A percentile compares a stretch with the other conserved stretches of the same genome.
Conservation (phyloP, 2,797 vertebrate species). For the Neostethus bicornis region DNA sequence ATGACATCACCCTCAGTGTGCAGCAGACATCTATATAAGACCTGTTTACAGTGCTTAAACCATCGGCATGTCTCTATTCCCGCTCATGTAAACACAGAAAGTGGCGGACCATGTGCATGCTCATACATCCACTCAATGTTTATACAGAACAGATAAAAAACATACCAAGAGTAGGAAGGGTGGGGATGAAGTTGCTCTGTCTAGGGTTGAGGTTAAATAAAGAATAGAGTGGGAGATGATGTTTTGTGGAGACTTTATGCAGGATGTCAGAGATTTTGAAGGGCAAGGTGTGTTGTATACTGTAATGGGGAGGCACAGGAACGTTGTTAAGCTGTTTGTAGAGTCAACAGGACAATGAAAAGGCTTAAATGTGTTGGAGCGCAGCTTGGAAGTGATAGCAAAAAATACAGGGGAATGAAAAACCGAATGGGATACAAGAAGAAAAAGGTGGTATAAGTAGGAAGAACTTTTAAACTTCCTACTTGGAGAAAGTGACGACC, state of each 20-base stretch:
- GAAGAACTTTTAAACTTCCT: constrained; percentile 27
- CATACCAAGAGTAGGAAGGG: constrained; percentile 9
- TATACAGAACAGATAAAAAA: constrained; percentile 59
- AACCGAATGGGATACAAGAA: constrained; percentile 35
- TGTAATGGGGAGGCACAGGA: constrained; percentile 55
- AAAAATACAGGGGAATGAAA: constrained; percentile 29
- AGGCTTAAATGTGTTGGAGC: constrained; percentile 41
- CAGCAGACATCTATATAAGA: constrained; percentile 67
- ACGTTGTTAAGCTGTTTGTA: constrained; percentile 66
- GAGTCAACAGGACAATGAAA: constrained; percentile 55
- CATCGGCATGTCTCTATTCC: constrained; percentile 50
- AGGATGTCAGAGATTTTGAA: constrained; percentile 42
- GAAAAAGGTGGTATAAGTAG: constrained; percentile 13
- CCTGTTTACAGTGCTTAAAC: constrained; percentile 67
- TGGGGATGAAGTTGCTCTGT: constrained; percentile 36
- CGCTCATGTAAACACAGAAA: constrained; percentile 64
- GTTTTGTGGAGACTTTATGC: constrained; percentile 45
- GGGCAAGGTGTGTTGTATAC: constrained; percentile 49
- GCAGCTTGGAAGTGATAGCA: constrained; percentile 35
- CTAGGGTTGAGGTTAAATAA: constrained; percentile 34
- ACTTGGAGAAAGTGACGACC: constrained; percentile 26
- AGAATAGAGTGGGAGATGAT: constrained; percentile 10
- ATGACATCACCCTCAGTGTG: constrained; percentile 65
- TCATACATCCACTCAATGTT: constrained; percentile 40
- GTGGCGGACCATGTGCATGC: constrained; percentile 46